phyloP scores from a whole-genome alignment of 2,888 invertebrate species.

The Spodoptera picta region DNA sequence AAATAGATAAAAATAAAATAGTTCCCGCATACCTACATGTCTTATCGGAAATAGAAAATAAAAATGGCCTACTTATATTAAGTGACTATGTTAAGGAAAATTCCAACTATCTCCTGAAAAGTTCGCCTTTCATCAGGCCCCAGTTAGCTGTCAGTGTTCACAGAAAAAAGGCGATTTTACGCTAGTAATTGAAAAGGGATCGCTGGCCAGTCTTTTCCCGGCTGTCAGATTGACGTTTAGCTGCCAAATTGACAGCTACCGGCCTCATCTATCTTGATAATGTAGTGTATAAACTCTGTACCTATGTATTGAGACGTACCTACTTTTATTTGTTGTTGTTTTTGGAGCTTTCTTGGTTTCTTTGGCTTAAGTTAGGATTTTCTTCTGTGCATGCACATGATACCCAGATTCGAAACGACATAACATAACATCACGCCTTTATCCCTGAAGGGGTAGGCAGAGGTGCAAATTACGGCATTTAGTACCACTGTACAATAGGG shows the following conservation, averaged over 20 bases:
- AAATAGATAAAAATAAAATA: no score
- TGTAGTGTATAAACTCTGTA: slow-evolving; percentile 10
- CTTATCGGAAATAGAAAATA: no score
- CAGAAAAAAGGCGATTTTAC: slow-evolving; percentile 27
- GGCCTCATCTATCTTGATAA: slow-evolving; percentile 41
- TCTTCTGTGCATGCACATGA: no score
- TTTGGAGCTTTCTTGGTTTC: neutral
- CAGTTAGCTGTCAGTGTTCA: slow-evolving; percentile 27
- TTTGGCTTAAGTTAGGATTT: no score
- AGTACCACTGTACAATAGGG: no score
- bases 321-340: neutral
- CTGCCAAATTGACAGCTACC: slow-evolving; percentile 35
- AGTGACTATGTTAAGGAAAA: slow-evolving; percentile 15
- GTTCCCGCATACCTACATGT: no score
- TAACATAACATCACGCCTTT: no score
- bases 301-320: neutral
- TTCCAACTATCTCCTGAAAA: slow-evolving; percentile 13
- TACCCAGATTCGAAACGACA: no score
- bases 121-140: slow-evolving; percentile 19
- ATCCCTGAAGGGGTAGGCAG: no score
- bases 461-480: no score
- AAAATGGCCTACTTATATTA: slow-evolving; percentile 11
- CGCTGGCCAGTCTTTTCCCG: slow-evolving; percentile 35
- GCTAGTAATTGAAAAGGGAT: slow-evolving; percentile 55
- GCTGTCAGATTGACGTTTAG: slow-evolving; percentile 50